Base-by-base conservation (phyloP, 2,113 vertebrate genomes). In the Scatophagus argus region DNA sequence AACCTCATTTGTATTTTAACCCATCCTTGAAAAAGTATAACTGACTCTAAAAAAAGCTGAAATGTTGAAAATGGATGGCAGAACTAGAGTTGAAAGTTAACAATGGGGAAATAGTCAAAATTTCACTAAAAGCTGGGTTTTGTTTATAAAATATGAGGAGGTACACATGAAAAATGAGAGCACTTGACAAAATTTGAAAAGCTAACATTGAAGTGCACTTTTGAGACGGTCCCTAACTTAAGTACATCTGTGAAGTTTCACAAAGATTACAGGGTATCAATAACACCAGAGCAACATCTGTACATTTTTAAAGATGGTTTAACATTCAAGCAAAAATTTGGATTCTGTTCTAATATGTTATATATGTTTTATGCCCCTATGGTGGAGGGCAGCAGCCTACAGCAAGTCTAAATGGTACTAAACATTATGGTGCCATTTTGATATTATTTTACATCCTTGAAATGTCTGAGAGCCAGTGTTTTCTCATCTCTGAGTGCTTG, bases 381-480 rank as follows among this genome's bases (percentile, higher is more conserved):
- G 21, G 31, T 51, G 36, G 1, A 5, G 23, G 25, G 21, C 3
- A 3, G 5, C 23, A 43, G 38, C 21, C 23, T 13, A 23, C 32
- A 21, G 19, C 27, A 9, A 52, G 41, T 34, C 11, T 47, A 36
- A 49, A 52, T 21, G 29, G 27, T 29, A 27, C 23, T 72, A 7
- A 49, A 72, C 46, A 52, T 31, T 34, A 32, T 21, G 27, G 19
- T 29, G 13, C 38, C 36, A 32, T 51, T 73, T 63, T 38, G 19
- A 49, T 41, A 29, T 21, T 32, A 52, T 41, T 54, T 63, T 32
- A 29, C 59, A 55, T 41, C 36, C 25, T 23, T 3, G 14, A 44
- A 69, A 19, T 19, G 54, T 80, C 49, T 31, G 63, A 52, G 25
- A 51, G 32, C 11, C 17, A 64, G 34, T 7, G 4, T 31, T 74